These are phyloP conservation scores for Channa maculata DNA, from an alignment of 2,113 vertebrate species.

Conservation along the genomic window DNA sequence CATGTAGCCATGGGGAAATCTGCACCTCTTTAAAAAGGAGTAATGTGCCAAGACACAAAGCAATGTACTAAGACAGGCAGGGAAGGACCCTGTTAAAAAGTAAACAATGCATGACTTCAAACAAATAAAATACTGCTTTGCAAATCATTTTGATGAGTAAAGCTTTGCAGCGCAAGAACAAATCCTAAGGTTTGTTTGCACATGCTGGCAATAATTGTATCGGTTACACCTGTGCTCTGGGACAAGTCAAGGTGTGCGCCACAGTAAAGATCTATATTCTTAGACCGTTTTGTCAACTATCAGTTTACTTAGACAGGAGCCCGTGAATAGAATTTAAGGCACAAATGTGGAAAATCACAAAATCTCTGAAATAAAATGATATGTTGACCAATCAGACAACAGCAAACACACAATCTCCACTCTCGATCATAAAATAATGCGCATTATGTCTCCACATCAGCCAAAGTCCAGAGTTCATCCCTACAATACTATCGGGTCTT, in stretches of 20 bases:
- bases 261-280: neutral
- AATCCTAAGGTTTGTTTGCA: no score
- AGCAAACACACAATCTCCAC: neutral
- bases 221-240: neutral
- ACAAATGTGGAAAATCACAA: neutral
- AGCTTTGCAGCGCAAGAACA: neutral
- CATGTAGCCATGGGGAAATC: neutral
- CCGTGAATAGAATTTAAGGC: neutral
- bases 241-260: neutral
- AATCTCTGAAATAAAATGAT: neutral
- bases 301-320: neutral
- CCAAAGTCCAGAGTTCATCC: no score
- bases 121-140: no score
- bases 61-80: no score
- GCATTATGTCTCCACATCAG: no score
- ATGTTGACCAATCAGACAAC: neutral
- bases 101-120: neutral
- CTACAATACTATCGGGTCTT: no score
- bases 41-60: no score
- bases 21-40: neutral
- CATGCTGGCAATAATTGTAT: neutral
- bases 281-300: neutral
- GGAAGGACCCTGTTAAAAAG: neutral
- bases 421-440: neutral
- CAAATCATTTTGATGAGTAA: neutral